Percentiles rank a stretch among this genome's conserved stretches.
These are phyloP conservation scores for Amphiduros pacificus DNA, from an alignment of 2,888 invertebrate genomes.

Conservation along the genomic window DNA sequence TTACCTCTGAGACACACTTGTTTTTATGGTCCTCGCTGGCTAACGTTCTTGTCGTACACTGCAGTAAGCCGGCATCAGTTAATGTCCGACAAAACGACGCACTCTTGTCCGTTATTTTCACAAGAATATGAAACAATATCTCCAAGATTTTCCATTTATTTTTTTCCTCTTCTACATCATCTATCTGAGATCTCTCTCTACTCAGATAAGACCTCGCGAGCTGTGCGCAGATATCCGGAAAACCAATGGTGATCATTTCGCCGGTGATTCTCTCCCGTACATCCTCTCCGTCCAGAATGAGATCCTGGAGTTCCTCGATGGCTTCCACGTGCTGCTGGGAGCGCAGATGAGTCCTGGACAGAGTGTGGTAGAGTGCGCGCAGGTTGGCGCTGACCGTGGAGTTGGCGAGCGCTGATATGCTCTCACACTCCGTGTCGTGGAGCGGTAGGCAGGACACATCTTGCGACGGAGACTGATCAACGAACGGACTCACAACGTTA, in stretches of 20 bases:
- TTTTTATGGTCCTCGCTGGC: constrained; percentile 13
- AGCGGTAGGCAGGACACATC: not conserved
- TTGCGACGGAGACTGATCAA: not conserved
- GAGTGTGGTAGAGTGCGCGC: not conserved
- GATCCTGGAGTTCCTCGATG: constrained; percentile 2
- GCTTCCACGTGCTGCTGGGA: constrained; percentile 6
- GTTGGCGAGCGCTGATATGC: too few species aligned
- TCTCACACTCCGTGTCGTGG: too few species aligned
- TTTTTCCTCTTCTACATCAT: constrained; percentile 8
- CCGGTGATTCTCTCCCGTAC: constrained; percentile 10
- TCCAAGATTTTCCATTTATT: constrained; percentile 10
- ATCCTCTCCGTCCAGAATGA: constrained; percentile 11
- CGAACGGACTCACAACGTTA: not conserved
- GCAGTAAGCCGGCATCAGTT: constrained; percentile 11
- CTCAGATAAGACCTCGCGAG: not conserved
- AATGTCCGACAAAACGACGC: constrained; percentile 10
- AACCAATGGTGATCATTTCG: constrained; percentile 11
- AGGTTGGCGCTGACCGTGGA: not conserved
- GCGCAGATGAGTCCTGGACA: not conserved
- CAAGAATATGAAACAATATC: constrained; percentile 8
- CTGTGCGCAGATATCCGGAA: constrained; percentile 4
- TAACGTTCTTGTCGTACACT: constrained; percentile 4
- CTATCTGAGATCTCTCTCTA: not conserved
- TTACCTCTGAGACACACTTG: constrained; percentile 15
- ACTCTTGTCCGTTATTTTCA: constrained; percentile 15